These are phyloP conservation scores for Falcunculus frontatus DNA, from an alignment of 2,113 vertebrate genomes.

Conservation along the genomic window DNA sequence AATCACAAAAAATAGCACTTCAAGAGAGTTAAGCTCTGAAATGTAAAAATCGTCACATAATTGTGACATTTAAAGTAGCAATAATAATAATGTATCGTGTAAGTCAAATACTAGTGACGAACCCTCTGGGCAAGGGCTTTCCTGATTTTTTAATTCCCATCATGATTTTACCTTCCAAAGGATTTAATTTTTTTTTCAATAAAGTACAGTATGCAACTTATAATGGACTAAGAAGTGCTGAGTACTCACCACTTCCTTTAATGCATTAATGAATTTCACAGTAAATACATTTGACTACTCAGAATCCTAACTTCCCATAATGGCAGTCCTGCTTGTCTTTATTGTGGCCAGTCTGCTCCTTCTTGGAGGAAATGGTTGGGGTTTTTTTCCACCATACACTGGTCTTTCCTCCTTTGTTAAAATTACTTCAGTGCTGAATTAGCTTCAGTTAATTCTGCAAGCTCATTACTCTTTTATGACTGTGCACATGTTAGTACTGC, in stretches of 20 bases:
- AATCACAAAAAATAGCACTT: not conserved
- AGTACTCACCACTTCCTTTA: not conserved
- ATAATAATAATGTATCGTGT: not conserved
- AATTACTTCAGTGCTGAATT: not conserved
- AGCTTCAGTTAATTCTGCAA: slow-evolving; percentile 32
- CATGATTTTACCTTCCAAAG: not conserved
- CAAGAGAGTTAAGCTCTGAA: not conserved
- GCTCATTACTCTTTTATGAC: slow-evolving; percentile 43
- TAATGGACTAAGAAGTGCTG: not conserved
- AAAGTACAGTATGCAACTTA: not conserved
- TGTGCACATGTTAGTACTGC: not conserved
- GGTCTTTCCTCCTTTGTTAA: not conserved
- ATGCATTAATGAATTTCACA: not conserved
- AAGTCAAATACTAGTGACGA: not conserved
- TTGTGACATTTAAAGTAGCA: not conserved
- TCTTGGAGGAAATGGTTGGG: not conserved
- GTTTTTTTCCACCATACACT: not conserved
- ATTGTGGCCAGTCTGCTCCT: not conserved
- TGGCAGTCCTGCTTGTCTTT: not conserved
- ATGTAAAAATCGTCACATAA: not conserved
- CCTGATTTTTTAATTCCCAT: not conserved
- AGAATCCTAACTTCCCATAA: not conserved
- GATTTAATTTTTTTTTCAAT: not conserved
- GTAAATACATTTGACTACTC: not conserved
- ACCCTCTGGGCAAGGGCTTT: not conserved